These are phyloP conservation scores for Lithophane ornitopus DNA, from an alignment of 2,888 invertebrate genomes.

Conservation along the genomic window DNA sequence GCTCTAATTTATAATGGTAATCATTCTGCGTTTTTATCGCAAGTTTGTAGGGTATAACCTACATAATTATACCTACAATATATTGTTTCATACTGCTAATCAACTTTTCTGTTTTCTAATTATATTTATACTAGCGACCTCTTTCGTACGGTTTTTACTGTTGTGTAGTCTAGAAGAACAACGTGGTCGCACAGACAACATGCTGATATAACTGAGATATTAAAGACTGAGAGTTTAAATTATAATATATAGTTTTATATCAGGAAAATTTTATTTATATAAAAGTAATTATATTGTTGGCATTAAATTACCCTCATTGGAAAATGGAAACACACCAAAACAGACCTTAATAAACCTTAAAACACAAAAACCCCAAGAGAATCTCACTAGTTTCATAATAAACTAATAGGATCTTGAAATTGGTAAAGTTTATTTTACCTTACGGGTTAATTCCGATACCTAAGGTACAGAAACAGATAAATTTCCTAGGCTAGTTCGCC, in stretches of 20 bases:
- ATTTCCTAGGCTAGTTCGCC: constrained; percentile 57
- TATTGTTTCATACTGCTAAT: no score
- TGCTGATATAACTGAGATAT: not conserved
- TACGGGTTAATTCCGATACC: constrained; percentile 52
- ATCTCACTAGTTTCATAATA: constrained; percentile 28
- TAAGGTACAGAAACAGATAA: constrained; percentile 55
- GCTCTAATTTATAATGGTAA: not conserved
- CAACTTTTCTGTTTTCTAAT: not conserved
- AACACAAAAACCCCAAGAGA: constrained; percentile 24
- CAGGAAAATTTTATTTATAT: no score
- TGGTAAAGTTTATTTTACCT: constrained; percentile 53
- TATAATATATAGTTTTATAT: not conserved
- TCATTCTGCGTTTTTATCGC: not conserved
- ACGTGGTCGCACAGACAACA: not conserved
- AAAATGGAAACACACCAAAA: not conserved
- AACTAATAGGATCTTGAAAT: constrained; percentile 45
- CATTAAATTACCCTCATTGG: not conserved
- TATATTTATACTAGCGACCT: not conserved
- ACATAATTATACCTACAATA: not conserved
- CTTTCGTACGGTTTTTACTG: not conserved
- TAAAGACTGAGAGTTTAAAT: not conserved
- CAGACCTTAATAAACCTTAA: constrained; percentile 16
- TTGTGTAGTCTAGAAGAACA: not conserved
- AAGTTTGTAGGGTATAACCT: not conserved
- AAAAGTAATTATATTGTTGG: no score